Percentiles rank a stretch among this genome's conserved stretches.
Conservation (phyloP, 2,113 vertebrate genomes). For the Falcunculus frontatus region DNA sequence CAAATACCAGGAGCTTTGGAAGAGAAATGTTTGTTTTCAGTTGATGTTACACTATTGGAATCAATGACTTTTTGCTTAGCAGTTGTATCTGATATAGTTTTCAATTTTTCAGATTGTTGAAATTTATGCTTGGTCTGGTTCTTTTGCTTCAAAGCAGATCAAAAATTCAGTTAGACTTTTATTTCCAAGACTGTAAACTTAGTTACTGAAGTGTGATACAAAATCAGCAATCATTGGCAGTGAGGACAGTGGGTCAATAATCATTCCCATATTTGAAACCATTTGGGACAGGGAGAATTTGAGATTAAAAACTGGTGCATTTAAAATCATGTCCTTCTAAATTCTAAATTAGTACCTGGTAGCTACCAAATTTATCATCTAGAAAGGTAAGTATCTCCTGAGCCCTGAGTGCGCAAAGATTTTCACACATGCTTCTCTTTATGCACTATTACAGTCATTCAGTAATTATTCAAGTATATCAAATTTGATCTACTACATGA, state of each 20-base stretch:
- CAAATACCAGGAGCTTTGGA: neutral
- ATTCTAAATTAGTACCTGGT: neutral
- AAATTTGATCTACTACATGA: neutral
- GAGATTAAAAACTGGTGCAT: neutral
- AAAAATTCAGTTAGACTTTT: neutral
- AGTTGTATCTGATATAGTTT: neutral
- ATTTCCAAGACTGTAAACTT: neutral
- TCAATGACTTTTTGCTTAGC: neutral
- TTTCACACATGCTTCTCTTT: neutral
- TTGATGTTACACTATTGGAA: neutral
- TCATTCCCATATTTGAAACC: neutral
- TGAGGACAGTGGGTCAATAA: neutral
- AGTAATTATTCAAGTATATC: neutral
- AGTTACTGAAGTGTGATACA: neutral
- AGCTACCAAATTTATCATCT: neutral
- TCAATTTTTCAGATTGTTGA: neutral
- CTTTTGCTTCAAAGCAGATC: neutral
- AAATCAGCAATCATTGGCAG: neutral
- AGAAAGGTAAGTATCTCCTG: neutral
- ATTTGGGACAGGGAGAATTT: neutral
- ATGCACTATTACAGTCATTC: neutral
- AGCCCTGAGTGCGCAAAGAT: neutral
- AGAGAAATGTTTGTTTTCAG: neutral
- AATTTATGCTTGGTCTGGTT: neutral
- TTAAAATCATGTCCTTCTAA: neutral